A percentile compares a stretch with the other conserved stretches of the same genome.
These are phyloP conservation scores for Sebastes dallii DNA, from an alignment of 2,797 vertebrate species.

Conservation along the genomic window DNA sequence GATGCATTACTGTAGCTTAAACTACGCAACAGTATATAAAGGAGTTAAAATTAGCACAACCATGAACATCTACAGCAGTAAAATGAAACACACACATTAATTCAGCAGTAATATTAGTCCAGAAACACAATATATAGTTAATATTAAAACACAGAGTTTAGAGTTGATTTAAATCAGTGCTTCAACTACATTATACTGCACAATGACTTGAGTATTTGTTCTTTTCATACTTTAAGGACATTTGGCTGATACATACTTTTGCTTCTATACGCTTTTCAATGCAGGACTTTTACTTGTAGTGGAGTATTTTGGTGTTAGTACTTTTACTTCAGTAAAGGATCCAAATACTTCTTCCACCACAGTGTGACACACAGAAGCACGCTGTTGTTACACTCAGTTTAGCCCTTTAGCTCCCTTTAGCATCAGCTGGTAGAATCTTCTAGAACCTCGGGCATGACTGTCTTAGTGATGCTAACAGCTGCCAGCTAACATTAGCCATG, in stretches of 20 bases:
- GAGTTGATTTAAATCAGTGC: background rate
- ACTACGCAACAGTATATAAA: too few species aligned
- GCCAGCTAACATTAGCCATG: background rate
- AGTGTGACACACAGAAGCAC: background rate
- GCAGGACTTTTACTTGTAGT: background rate
- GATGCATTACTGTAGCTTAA: too few species aligned
- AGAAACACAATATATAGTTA: background rate
- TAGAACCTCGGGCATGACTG: background rate
- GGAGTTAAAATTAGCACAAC: too few species aligned
- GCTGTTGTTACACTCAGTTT: background rate
- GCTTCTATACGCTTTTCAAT: background rate
- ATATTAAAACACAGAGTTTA: background rate
- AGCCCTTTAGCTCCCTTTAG: background rate
- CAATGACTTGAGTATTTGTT: background rate
- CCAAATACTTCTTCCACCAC: background rate
- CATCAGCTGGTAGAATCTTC: constrained; percentile 41
- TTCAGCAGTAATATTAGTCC: too few species aligned
- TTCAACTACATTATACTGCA: background rate
- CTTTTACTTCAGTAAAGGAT: background rate
- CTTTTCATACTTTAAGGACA: background rate
- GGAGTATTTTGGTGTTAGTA: background rate
- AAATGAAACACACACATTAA: too few species aligned
- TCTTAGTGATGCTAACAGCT: background rate
- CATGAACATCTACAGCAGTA: too few species aligned
- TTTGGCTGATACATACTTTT: background rate